Evolutionary conservation across 2,888 invertebrate species (phyloP).

Genomic region (Graphium colonna): DNA sequence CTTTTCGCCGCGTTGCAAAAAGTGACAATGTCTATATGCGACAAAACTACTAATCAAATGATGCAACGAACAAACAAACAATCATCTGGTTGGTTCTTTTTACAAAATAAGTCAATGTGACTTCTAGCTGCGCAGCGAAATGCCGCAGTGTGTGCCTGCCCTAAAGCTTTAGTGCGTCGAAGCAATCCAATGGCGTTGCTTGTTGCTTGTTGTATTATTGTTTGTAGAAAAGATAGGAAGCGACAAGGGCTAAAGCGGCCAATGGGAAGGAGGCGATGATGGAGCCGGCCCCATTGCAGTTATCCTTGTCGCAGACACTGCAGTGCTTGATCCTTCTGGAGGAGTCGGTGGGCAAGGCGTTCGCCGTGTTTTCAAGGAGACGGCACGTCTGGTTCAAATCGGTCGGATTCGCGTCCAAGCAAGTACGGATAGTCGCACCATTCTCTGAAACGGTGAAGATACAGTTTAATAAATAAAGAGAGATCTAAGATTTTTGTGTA

Average conservation of each 20-base stretch:
- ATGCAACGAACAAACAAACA: too few species aligned
- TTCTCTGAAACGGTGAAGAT: slow-evolving; percentile 44
- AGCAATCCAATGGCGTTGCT: slow-evolving; percentile 27
- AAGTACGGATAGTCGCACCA: slow-evolving; percentile 59
- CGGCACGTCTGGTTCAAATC: slow-evolving; percentile 55
- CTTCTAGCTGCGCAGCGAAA: too few species aligned
- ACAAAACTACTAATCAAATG: too few species aligned
- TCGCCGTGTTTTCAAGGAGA: slow-evolving; percentile 40
- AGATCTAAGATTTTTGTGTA: too few species aligned
- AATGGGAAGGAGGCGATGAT: slow-evolving; percentile 56
- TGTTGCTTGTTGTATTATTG: slow-evolving; percentile 46
- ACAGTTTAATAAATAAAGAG: too few species aligned
- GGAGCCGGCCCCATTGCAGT: slow-evolving; percentile 73
- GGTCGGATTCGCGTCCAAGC: slow-evolving; percentile 57
- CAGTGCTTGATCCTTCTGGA: slow-evolving; percentile 51
- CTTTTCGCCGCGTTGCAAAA: too few species aligned
- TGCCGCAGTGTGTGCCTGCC: too few species aligned
- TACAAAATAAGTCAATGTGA: too few species aligned
- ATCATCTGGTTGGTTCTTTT: too few species aligned
- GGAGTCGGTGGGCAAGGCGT: slow-evolving; percentile 30
- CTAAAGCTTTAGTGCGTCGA: slow-evolving; percentile 22
- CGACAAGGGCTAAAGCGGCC: slow-evolving; percentile 49
- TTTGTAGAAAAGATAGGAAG: slow-evolving; percentile 57
- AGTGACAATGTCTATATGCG: too few species aligned
- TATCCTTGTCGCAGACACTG: slow-evolving; percentile 73